Evolutionary conservation across 2,113 vertebrate species (phyloP).

Genomic region (Hippocampus mohnikei): DNA sequence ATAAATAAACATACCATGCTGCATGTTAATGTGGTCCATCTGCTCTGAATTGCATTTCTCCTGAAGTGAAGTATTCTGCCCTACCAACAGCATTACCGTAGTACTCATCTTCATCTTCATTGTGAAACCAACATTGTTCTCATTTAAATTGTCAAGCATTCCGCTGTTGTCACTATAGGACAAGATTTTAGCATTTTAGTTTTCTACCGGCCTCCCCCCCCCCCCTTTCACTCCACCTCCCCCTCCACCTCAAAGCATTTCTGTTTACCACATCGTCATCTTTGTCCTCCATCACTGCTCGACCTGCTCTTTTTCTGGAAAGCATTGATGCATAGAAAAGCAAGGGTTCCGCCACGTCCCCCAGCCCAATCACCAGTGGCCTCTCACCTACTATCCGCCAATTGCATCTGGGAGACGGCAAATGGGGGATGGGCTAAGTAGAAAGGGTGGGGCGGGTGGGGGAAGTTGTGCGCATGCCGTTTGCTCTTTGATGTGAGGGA

Average conservation of each 20-base stretch:
- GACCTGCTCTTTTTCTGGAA: constrained; percentile 47
- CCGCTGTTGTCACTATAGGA: background rate
- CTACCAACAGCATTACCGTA: background rate
- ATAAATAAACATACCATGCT: constrained; percentile 20
- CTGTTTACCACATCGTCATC: constrained; percentile 47
- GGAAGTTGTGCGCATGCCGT: constrained; percentile 23
- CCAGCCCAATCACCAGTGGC: constrained; percentile 40
- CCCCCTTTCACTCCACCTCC: constrained; percentile 1
- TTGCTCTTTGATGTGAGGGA: constrained; percentile 48
- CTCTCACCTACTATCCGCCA: constrained; percentile 43
- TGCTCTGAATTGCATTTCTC: constrained; percentile 32
- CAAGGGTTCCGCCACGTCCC: constrained; percentile 45
- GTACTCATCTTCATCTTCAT: constrained; percentile 2
- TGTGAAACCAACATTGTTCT: background rate
- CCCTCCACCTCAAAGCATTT: constrained; percentile 16
- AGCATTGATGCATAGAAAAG: constrained; percentile 56
- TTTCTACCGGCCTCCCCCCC: background rate
- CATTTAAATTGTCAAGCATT: background rate
- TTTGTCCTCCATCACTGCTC: constrained; percentile 30
- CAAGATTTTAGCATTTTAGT: background rate
- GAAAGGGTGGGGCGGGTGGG: constrained; percentile 12
- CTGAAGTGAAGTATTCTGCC: constrained; percentile 21
- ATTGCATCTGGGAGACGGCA: constrained; percentile 20
- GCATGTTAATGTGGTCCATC: constrained; percentile 43
- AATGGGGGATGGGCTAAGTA: constrained; percentile 28